Base-by-base conservation (phyloP, 2,797 vertebrate species). In the Acanthurus leucopareius region DNA sequence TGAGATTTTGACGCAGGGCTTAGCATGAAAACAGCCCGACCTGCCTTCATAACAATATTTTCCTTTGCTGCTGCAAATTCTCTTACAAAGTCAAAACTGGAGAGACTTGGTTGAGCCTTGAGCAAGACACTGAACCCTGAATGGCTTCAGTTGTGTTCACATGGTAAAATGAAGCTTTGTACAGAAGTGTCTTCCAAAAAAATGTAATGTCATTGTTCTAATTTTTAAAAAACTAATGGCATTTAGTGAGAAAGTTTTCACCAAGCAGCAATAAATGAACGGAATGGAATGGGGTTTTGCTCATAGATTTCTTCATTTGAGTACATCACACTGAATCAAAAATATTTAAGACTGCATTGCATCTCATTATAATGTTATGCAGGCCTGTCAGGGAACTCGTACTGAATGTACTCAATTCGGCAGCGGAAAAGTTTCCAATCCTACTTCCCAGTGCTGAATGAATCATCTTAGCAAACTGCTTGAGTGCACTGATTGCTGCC, bases 401-500 rank as follows among this genome's bases (percentile, higher is more conserved):
- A 15, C 52, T 49, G 19, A 20, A n/a, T 6, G 17, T 20, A 44
- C 42, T n/a, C 14, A 15, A 48, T 17, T 42, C 49, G 61, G 61
- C 68, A 35, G 63, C 19, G 0, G 35, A 25, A 48, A 69, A 13
- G 15, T 75, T 74, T 62, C 49, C 49, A 17, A 8, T 53, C 53
- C 4, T 58, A 11, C 51, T 19, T 20, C 17, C 38, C 10, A 13
- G 38, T 25, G 32, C 45, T 66, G 71, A 77, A 65, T 54, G 47
- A 77, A 66, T 52, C 59, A 54, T 61, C 35, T 64, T 48, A 45
- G 45, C 10, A 14, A 66, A 68, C 3, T 1, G 1, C 61, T 53
- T 79, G 57, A 60, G 38, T 11, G 10, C 14, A 44, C 20, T 61
- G 47, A 74, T 66, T 60, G 63, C 59, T 45, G 45, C 3, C 20